Base-by-base conservation (phyloP, 2,888 invertebrate species). In the Platycheirus rosarum region DNA sequence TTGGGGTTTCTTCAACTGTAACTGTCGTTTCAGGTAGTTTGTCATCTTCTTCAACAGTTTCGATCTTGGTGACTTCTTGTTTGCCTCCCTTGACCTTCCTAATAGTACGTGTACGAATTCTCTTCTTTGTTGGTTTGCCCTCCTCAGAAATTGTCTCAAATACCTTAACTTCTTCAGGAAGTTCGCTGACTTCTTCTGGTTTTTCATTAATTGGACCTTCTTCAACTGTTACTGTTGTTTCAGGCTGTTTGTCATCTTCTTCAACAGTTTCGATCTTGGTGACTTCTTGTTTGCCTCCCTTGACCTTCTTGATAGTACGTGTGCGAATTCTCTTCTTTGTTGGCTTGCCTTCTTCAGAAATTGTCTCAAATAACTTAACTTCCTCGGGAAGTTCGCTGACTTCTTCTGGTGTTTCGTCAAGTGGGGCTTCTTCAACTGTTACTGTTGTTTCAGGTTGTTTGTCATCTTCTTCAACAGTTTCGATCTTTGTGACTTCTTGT, bases 351-450 rank as follows among this genome's bases (percentile, higher is more conserved):
- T 88, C 88, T 16, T 86, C 85, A 0, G 91, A 91, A 7, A 80
- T 44, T 0, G 91, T 70, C 7, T 92, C 91, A 1, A 90, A 89
- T 1, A 91, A 86, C 60, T 89, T 88, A 8, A 86, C 80, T 80
- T 88, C 87, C 65, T 89, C 87, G 13, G 86, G 84, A 11, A 87
- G 84, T 75, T 86, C 82, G 75, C 85, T 14, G 0, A 77, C 53
- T 8, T 48, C 51, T 11, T 77, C 84, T 48, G 85, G 55, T 78
- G 85, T 74, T 86, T 91, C 91, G 0, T 62, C 55, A 5, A 51
- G 46, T 1, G 78, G 55, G 1, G 14, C 62, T 66, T 48, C 86
- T 71, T 84, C 86, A 11, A 85, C 85, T 3, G 84, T 84, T 0
- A 88, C 84, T 0, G 87, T 87, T 0, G 86, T 88, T 4, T 87